Evolutionary conservation across 2,888 invertebrate species (phyloP).

Genomic region (Polia nebulosa): DNA sequence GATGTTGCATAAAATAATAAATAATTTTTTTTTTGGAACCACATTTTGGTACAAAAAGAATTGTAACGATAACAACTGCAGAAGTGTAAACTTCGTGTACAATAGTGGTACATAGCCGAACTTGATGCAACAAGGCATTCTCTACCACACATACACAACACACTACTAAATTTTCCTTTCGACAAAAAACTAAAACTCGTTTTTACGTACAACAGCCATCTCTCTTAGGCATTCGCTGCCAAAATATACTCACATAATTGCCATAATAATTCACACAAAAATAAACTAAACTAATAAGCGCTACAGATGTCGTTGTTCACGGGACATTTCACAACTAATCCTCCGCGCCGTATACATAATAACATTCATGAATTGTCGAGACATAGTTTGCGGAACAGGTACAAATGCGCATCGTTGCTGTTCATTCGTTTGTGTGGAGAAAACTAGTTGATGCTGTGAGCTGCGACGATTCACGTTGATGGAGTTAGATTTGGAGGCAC

Average conservation of each 20-base stretch:
- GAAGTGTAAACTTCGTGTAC: too few species aligned
- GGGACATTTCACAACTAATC: conserved; percentile 59
- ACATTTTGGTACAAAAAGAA: too few species aligned
- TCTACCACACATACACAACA: too few species aligned
- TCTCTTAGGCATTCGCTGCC: conserved; percentile 23
- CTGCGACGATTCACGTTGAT: conserved; percentile 20
- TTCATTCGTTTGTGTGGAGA: conserved; percentile 50
- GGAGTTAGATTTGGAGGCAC: not conserved
- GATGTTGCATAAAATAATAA: too few species aligned
- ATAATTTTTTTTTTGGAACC: too few species aligned
- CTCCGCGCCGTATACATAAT: conserved; percentile 38
- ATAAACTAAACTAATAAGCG: conserved; percentile 62
- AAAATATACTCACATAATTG: conserved; percentile 40
- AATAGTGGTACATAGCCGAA: too few species aligned
- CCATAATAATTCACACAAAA: conserved; percentile 48
- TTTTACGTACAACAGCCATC: conserved; percentile 4
- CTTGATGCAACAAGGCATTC: too few species aligned
- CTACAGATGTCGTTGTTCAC: conserved; percentile 58
- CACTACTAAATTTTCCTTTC: too few species aligned
- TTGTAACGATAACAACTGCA: too few species aligned
- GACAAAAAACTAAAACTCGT: not conserved
- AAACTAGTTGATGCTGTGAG: conserved; percentile 51
- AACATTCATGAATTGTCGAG: conserved; percentile 57
- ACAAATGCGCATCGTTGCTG: conserved; percentile 57
- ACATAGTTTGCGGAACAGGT: conserved; percentile 54